phyloP scores from a whole-genome alignment of 1,140 invertebrate species.

The Capitella teleta region DNA sequence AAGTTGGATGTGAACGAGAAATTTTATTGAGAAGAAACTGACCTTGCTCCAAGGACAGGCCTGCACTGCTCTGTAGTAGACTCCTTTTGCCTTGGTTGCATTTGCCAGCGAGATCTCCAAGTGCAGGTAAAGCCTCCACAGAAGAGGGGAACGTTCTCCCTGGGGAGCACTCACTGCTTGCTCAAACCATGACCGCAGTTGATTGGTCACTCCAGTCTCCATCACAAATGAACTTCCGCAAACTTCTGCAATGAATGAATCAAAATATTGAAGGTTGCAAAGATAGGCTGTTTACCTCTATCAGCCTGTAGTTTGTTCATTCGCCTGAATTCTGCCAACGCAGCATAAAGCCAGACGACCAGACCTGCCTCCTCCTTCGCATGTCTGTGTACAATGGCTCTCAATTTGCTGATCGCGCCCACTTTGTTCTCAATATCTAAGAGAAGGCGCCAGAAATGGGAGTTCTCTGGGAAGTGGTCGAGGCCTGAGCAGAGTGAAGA shows the following conservation, averaged over 20 bases:
- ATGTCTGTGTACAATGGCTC: too few relatives aligned
- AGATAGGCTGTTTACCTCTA: not conserved
- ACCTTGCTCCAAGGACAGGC: slow-evolving; percentile 43
- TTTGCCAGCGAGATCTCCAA: slow-evolving; percentile 22
- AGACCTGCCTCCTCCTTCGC: too few relatives aligned
- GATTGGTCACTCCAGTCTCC: not conserved
- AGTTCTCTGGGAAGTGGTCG: too few relatives aligned
- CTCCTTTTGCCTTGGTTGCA: slow-evolving; percentile 21
- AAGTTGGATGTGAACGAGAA: slow-evolving; percentile 5
- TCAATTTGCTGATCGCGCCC: too few relatives aligned
- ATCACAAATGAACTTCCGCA: not conserved
- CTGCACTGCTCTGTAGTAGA: slow-evolving; percentile 42
- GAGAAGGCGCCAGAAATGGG: too few relatives aligned
- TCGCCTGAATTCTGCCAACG: slow-evolving; percentile 9
- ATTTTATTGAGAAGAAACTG: slow-evolving; percentile 8
- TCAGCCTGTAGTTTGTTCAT: not conserved
- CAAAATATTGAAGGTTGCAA: not conserved
- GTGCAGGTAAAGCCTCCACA: slow-evolving; percentile 39
- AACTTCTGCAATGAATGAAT: not conserved
- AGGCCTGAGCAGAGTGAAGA: too few relatives aligned
- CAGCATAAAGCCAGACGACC: slow-evolving; percentile 10
- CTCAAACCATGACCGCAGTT: slow-evolving; percentile 26
- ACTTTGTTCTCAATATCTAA: too few relatives aligned
- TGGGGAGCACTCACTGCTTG: slow-evolving; percentile 15
- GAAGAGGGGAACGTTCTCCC: slow-evolving; percentile 25